These are phyloP conservation scores for Bombyx mandarina DNA, from an alignment of 1,140 invertebrate species.

Conservation along the genomic window DNA sequence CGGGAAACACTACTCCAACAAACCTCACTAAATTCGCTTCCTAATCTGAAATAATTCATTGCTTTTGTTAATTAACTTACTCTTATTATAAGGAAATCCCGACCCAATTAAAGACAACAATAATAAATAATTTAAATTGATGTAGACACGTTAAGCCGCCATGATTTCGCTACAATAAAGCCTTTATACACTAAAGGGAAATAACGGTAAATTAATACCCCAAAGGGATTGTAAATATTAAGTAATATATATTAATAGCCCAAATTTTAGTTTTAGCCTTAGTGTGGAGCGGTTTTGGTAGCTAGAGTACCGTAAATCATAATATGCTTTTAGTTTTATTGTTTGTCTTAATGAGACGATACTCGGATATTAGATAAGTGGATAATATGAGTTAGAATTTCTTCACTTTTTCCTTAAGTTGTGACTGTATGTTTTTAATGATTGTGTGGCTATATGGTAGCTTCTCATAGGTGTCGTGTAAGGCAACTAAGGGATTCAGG, in stretches of 20 bases:
- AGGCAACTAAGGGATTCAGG: no score
- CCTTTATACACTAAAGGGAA: conserved; percentile 34
- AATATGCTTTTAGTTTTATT: conserved; percentile 18
- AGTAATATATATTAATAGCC: conserved; percentile 65
- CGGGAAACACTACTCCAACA: no score
- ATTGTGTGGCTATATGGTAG: no score
- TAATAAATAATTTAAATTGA: conserved; percentile 37
- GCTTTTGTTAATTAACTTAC: no score
- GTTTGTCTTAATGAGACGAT: neutral
- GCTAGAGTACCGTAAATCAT: conserved; percentile 48
- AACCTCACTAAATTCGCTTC: no score
- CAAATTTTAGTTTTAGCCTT: conserved; percentile 43
- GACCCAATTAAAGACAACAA: conserved; percentile 17
- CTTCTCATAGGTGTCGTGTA: no score
- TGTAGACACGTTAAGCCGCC: conserved; percentile 21
- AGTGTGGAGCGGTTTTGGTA: conserved; percentile 49
- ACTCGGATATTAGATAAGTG: no score
- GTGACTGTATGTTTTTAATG: neutral
- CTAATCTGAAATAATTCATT: no score
- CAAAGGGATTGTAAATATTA: conserved; percentile 53
- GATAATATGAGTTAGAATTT: no score
- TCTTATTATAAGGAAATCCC: conserved; percentile 1
- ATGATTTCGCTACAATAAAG: conserved; percentile 30
- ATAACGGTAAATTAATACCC: conserved; percentile 45
- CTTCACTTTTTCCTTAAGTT: neutral